Evolutionary conservation across 2,797 vertebrate genomes (phyloP), one percentile per base, ranked within the genome.

Genomic region (Falco peregrinus): DNA sequence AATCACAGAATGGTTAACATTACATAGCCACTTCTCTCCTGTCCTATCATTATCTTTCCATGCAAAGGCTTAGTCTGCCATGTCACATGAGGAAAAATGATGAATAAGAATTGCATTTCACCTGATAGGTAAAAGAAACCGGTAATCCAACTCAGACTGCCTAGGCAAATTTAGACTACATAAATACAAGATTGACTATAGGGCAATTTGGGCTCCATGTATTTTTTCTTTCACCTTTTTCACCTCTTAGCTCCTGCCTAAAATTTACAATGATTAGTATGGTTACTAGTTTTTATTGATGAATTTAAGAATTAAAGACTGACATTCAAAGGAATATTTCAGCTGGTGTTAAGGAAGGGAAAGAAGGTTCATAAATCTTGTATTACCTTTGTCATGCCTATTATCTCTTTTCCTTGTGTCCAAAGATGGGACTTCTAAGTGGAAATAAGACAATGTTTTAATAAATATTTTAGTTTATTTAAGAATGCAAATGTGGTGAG

Each of bases 401-500:
- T 39, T 4, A 54, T 33, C 4, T 63, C 16, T 87, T n/a, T 54
- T 76, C 24, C 10, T 79, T 71, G 13, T 28, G 11, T n/a, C 37
- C 29, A 77, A 9, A 0, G 3, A 21, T 21, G 9, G 16, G 18
- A 45, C 7, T 2, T 65, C 37, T 53, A 64, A 35, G 31, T 45
- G 33, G 17, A 69, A 88, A 47, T 24, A 82, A 24, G 7, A 37
- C 3, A 25, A 22, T 43, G 2, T 56, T 59, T 28, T 39, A 54
- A 37, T 1, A 94, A 84, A 68, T 50, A 53, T 21, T 90, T 83
- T 26, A 25, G 3, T 37, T 87, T 59, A 50, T 59, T 63, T 59
- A 39, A 59, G 16, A 43, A 87, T 15, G 10, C 0, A 56, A 37
- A 26, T 51, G 18, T 18, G 3, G 2, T 2, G 1, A 25, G 5